Conservation (phyloP, 1,140 invertebrate genomes). For the Microplitis mediator region DNA sequence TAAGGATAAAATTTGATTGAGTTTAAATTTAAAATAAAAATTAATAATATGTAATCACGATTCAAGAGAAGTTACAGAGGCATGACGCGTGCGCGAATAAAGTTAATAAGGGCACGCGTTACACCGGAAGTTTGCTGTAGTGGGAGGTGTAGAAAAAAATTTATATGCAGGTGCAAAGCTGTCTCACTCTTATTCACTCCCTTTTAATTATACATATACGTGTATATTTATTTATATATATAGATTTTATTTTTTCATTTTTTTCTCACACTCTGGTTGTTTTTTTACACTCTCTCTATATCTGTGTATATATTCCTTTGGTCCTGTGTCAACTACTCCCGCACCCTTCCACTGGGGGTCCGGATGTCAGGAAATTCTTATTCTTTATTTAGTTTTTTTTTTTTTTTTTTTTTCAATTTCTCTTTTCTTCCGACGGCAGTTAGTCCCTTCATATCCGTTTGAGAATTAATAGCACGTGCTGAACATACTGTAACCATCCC, state of each 20-base stretch:
- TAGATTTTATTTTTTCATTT: background rate
- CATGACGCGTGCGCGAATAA: constrained; percentile 34
- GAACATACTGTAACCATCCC: background rate
- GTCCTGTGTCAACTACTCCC: background rate
- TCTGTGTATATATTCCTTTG: background rate
- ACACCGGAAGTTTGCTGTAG: constrained; percentile 36
- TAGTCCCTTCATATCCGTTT: constrained; percentile 7
- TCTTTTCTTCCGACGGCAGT: background rate
- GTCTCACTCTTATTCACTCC: constrained; percentile 2
- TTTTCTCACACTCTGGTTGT: background rate
- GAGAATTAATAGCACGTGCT: constrained; percentile 28
- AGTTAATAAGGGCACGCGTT: constrained; percentile 43
- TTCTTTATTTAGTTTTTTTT: constrained; percentile 2
- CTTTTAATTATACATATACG: background rate
- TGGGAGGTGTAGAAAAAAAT: constrained; percentile 4
- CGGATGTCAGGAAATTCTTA: constrained; percentile 22
- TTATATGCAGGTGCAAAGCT: constrained; percentile 37
- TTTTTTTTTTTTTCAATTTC: constrained; percentile 7
- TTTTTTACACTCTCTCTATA: background rate
- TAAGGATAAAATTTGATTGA: too few relatives aligned
- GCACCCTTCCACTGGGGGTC: background rate
- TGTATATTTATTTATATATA: background rate
- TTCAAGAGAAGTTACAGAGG: constrained; percentile 26
- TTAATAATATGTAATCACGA: constrained; percentile 13
- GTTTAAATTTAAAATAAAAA: background rate